A percentile compares a stretch with the other conserved stretches of the same genome.
phyloP scores from a whole-genome alignment of 2,888 invertebrate species.

The Unio pictorum region DNA sequence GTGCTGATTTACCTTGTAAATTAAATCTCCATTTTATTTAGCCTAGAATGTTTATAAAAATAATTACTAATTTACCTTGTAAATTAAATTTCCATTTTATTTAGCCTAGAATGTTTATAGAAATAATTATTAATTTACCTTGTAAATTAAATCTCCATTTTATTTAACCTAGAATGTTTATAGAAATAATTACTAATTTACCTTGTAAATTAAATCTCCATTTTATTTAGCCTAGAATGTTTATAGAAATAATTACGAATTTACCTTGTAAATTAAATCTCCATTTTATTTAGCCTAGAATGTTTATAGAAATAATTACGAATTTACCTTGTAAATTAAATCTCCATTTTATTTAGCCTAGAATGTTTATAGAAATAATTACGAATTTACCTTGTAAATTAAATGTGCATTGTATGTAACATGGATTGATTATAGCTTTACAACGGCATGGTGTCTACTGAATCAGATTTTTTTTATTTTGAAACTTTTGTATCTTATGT shows the following conservation, averaged over 20 bases:
- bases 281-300: no score
- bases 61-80: not conserved
- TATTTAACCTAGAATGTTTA: no score
- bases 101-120: constrained; percentile 54
- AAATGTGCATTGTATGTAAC: no score
- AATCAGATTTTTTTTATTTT: no score
- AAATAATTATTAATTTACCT: not conserved
- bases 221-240: constrained; percentile 57
- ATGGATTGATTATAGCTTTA: no score
- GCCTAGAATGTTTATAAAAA: no score
- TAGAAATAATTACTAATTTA: not conserved
- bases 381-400: not conserved
- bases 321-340: not conserved
- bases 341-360: constrained; percentile 51
- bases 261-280: not conserved
- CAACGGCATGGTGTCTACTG: no score
- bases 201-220: not conserved
- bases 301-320: no score
- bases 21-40: not conserved
- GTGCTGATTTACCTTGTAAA: not conserved
- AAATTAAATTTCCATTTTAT: not conserved
- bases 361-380: constrained; percentile 18
- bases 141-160: not conserved
- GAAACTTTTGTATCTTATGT: no score
- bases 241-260: not conserved